These are phyloP conservation scores for Polymixis lichenea DNA, from an alignment of 2,888 invertebrate species.

Conservation along the genomic window DNA sequence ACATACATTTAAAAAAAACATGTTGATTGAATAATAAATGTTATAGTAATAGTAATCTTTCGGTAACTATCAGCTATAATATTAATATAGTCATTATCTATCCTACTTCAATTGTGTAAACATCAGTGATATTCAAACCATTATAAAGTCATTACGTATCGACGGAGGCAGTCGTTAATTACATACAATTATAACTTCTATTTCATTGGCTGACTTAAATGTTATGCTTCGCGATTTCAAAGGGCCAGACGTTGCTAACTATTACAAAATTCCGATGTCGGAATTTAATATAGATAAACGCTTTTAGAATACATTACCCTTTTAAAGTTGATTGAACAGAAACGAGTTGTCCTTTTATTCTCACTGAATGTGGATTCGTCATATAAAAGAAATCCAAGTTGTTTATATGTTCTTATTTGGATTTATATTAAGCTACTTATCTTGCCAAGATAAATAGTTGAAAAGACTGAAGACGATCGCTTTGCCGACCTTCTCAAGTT, in stretches of 20 bases:
- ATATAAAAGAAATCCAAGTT: background rate
- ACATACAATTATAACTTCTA: conserved; percentile 56
- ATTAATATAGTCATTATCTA: conserved; percentile 37
- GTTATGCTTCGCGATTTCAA: conserved; percentile 44
- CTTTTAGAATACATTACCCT: conserved; percentile 50
- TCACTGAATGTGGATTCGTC: conserved; percentile 12
- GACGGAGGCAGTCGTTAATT: conserved; percentile 47
- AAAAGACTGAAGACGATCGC: conserved; percentile 1
- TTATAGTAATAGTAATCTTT: conserved; percentile 22
- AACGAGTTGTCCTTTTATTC: conserved; percentile 27
- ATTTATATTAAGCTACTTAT: conserved; percentile 4
- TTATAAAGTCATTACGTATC: conserved; percentile 56
- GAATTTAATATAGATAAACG: conserved; percentile 54
- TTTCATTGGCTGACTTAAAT: conserved; percentile 51
- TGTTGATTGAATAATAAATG: too few relatives aligned
- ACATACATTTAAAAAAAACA: too few relatives aligned
- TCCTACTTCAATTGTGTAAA: conserved; percentile 36
- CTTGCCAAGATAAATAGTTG: conserved; percentile 23
- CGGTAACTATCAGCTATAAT: conserved; percentile 10
- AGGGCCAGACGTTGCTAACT: conserved; percentile 23
- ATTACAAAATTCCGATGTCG: conserved; percentile 43
- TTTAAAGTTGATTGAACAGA: conserved; percentile 33
- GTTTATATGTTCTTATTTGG: background rate
- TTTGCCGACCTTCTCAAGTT: conserved; percentile 24
- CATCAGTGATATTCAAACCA: conserved; percentile 52